Evolutionary conservation across 2,113 vertebrate species (phyloP).

Genomic region (Regulus satrapa): DNA sequence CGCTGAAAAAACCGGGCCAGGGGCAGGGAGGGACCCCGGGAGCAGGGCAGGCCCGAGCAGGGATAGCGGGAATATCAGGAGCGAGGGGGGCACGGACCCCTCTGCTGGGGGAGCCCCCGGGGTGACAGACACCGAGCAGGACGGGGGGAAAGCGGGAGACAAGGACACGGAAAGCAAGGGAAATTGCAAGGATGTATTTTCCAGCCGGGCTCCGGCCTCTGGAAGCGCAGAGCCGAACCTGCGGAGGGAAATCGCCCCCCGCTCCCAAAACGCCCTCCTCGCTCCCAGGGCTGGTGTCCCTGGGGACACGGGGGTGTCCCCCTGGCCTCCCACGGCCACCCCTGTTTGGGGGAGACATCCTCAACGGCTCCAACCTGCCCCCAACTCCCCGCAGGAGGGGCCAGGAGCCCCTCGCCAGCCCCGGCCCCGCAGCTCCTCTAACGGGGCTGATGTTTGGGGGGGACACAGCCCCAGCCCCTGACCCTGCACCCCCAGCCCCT

Average conservation of each 20-base stretch:
- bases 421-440: slow-evolving; percentile 56
- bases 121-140: background rate
- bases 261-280: background rate
- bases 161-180: fast-evolving
- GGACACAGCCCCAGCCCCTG: background rate
- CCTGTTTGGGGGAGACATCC: background rate
- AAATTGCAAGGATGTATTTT: background rate
- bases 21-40: too few species aligned
- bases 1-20: too few species aligned
- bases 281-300: too few species aligned
- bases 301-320: background rate
- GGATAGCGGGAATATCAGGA: too few species aligned
- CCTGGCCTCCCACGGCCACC: background rate
- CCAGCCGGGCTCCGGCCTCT: background rate
- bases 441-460: background rate
- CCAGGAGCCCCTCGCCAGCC: background rate
- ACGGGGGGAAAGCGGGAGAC: background rate
- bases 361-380: slow-evolving; percentile 76
- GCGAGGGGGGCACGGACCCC: too few species aligned
- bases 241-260: fast-evolving
- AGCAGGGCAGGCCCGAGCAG: too few species aligned
- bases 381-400: slow-evolving; percentile 67
- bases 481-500: background rate
- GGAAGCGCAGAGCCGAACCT: background rate
- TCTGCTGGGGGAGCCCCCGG: background rate